These are phyloP conservation scores for Podilymbus podiceps DNA, from an alignment of 2,113 vertebrate species.

Conservation along the genomic window DNA sequence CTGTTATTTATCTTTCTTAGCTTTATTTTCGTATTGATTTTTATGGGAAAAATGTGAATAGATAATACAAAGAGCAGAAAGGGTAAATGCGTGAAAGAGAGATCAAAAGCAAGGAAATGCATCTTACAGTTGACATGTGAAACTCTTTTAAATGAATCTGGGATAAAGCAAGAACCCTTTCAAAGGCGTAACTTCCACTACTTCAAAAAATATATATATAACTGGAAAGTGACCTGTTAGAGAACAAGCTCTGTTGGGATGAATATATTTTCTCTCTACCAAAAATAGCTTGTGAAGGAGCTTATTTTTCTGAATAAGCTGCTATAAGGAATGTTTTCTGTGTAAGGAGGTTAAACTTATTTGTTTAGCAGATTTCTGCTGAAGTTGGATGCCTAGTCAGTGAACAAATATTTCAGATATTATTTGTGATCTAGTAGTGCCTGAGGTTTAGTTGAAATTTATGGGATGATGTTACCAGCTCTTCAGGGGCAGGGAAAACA, in stretches of 20 bases:
- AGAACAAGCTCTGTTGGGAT: slow-evolving; percentile 23
- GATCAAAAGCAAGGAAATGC: slow-evolving; percentile 21
- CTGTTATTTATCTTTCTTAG: not conserved
- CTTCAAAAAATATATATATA: slow-evolving; percentile 30
- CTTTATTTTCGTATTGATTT: slow-evolving; percentile 32
- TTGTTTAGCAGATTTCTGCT: slow-evolving; percentile 44
- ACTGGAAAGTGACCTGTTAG: slow-evolving; percentile 54
- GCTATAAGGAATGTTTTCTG: slow-evolving; percentile 34
- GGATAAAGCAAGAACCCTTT: slow-evolving; percentile 32
- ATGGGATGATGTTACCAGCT: slow-evolving; percentile 33
- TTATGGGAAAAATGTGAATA: slow-evolving; percentile 2
- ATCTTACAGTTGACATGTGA: not conserved
- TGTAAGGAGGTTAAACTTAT: slow-evolving; percentile 47
- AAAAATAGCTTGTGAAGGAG: slow-evolving; percentile 25
- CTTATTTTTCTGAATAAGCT: slow-evolving; percentile 43
- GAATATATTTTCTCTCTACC: slow-evolving; percentile 39
- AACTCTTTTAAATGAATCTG: slow-evolving; percentile 29
- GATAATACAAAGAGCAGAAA: slow-evolving; percentile 18
- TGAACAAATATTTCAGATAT: slow-evolving; percentile 50
- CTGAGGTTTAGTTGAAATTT: slow-evolving; percentile 51
- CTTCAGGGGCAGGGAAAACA: slow-evolving; percentile 28
- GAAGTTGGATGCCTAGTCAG: slow-evolving; percentile 11
- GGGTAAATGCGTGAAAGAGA: slow-evolving; percentile 21
- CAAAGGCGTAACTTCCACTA: slow-evolving; percentile 16
- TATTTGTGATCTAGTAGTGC: slow-evolving; percentile 36